Evolutionary conservation across 2,888 invertebrate species (phyloP).

Genomic region (Achlya flavicornis): DNA sequence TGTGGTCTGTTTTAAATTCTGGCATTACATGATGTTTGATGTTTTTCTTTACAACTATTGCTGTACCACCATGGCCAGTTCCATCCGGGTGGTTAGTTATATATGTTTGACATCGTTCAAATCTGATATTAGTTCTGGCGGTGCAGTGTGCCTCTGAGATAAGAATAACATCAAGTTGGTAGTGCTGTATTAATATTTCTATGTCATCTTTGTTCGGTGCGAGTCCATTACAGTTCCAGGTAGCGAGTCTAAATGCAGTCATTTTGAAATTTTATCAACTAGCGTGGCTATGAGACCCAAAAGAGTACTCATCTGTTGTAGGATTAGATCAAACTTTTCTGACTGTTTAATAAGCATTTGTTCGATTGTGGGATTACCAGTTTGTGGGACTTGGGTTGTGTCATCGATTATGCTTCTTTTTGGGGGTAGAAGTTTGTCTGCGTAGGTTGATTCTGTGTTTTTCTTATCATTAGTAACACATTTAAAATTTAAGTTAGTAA

Average conservation of each 20-base stretch:
- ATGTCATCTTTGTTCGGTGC: constrained; percentile 25
- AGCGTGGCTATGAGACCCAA: not conserved
- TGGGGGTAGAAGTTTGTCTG: not conserved
- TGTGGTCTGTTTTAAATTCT: constrained; percentile 14
- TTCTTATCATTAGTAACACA: constrained; percentile 18
- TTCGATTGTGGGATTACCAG: too few species aligned
- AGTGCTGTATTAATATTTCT: constrained; percentile 14
- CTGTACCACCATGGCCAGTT: constrained; percentile 24
- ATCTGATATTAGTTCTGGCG: constrained; percentile 13
- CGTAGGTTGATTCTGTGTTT: constrained; percentile 19
- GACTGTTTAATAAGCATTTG: constrained; percentile 23
- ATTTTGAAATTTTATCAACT: not conserved
- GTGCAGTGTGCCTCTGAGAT: constrained; percentile 28
- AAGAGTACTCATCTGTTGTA: constrained; percentile 20
- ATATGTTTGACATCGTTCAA: constrained; percentile 21
- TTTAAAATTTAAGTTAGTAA: constrained; percentile 21
- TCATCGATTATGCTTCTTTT: not conserved
- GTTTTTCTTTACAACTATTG: constrained; percentile 16
- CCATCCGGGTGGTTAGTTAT: constrained; percentile 24
- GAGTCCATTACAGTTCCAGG: constrained; percentile 32
- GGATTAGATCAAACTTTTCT: constrained; percentile 27
- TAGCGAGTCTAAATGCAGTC: constrained; percentile 16
- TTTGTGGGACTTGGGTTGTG: not conserved
- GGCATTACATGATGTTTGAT: constrained; percentile 15
- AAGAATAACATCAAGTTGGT: constrained; percentile 26